Conservation (phyloP, 2,888 invertebrate genomes). For the Morinoia aosen region DNA sequence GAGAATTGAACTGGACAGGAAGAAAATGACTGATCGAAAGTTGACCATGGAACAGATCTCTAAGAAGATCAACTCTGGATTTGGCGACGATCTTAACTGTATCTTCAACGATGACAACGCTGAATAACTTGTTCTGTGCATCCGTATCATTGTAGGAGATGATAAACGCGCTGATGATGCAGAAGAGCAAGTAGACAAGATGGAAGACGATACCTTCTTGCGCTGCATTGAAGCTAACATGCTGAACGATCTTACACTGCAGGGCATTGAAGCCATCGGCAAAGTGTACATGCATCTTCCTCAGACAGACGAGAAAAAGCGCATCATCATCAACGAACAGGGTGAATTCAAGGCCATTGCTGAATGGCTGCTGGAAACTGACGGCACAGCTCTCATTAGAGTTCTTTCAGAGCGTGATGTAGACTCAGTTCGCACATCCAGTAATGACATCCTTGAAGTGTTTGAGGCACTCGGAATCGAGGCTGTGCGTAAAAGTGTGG, state of each 20-base stretch:
- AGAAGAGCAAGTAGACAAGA: constrained; percentile 93
- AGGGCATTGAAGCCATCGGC: constrained; percentile 96
- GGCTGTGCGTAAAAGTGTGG: constrained; percentile 98
- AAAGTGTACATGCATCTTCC: constrained; percentile 99
- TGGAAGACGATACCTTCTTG: constrained; percentile 99
- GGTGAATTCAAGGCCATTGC: constrained; percentile 92
- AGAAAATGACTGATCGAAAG: constrained; percentile 97
- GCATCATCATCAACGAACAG: constrained; percentile 95
- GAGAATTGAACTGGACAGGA: constrained; percentile 97
- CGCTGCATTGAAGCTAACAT: constrained; percentile 99
- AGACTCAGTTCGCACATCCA: constrained; percentile 96
- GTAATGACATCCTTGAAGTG: constrained; percentile 99
- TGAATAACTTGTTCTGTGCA: constrained; percentile 96
- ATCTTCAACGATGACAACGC: constrained; percentile 99
- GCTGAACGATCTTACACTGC: constrained; percentile 98
- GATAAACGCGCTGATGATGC: constrained; percentile 85
- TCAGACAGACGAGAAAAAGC: constrained; percentile 97
- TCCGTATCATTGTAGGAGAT: constrained; percentile 98
- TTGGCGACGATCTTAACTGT: constrained; percentile 98
- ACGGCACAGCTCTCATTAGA: constrained; percentile 98
- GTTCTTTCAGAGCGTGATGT: constrained; percentile 95
- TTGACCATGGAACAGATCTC: constrained; percentile 99
- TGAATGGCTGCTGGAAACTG: constrained; percentile 99
- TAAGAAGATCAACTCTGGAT: constrained; percentile 98
- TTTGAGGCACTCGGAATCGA: constrained; percentile 94